Evolutionary conservation across 2,888 invertebrate species (phyloP).

Genomic region (Cryptus viduatorius): DNA sequence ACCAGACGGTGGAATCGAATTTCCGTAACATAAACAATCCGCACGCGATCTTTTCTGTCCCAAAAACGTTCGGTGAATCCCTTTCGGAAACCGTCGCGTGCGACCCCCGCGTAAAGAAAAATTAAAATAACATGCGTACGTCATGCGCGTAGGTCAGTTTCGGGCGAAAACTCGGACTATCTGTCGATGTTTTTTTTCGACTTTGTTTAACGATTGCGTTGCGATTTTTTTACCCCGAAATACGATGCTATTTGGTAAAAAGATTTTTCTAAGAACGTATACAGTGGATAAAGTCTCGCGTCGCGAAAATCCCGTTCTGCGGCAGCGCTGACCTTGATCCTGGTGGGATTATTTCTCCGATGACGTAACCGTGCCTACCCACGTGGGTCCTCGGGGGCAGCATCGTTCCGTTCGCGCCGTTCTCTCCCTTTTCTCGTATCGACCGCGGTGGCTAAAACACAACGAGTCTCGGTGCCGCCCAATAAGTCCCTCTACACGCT

Average conservation of each 20-base stretch:
- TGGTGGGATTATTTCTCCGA: constrained; percentile 68
- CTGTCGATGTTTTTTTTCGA: neutral
- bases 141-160: neutral
- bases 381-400: constrained; percentile 61
- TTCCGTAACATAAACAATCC: constrained; percentile 57
- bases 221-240: neutral
- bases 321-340: constrained; percentile 70
- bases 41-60: constrained; percentile 27
- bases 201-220: neutral
- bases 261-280: constrained; percentile 2
- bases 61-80: neutral
- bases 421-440: constrained; percentile 45
- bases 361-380: constrained; percentile 71
- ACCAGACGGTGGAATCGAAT: constrained; percentile 45
- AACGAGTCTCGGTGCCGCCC: constrained; percentile 29
- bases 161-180: neutral
- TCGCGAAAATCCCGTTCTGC: constrained; percentile 59
- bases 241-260: neutral
- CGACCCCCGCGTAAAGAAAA: neutral
- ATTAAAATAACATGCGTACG: neutral
- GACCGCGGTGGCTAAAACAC: constrained; percentile 38
- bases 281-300: constrained; percentile 1
- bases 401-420: constrained; percentile 60
- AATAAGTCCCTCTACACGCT: constrained; percentile 15
- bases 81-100: neutral